Conservation (phyloP, 2,797 vertebrate species). For the Halcyon badia region DNA sequence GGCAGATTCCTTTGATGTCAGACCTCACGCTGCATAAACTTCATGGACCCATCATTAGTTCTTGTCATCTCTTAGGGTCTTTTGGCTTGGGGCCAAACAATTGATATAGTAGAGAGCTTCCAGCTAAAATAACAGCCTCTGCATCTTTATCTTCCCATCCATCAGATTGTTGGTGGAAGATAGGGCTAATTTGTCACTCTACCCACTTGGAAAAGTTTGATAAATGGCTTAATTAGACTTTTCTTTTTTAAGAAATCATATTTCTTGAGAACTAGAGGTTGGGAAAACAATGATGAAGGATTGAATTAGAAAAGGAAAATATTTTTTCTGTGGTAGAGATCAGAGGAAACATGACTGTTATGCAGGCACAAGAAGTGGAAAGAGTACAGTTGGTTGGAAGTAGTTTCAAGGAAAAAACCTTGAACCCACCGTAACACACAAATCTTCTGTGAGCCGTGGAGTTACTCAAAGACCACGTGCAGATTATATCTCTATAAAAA, state of each 20-base stretch:
- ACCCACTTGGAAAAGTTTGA: slow-evolving; percentile 64
- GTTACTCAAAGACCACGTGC: neutral
- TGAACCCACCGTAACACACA: neutral
- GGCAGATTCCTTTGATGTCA: slow-evolving; percentile 57
- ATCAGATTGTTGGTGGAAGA: slow-evolving; percentile 60
- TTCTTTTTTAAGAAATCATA: slow-evolving; percentile 5
- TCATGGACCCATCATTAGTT: slow-evolving; percentile 52
- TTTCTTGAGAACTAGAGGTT: slow-evolving; percentile 52
- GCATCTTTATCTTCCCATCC: slow-evolving; percentile 73
- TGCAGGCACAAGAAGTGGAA: neutral
- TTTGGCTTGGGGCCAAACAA: slow-evolving; percentile 62
- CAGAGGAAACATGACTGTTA: neutral
- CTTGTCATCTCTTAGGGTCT: slow-evolving; percentile 56
- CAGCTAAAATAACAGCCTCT: slow-evolving; percentile 78
- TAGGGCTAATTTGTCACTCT: slow-evolving; percentile 73
- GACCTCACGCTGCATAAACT: slow-evolving; percentile 37
- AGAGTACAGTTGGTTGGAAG: neutral
- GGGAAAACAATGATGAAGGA: slow-evolving; percentile 63
- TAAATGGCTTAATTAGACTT: slow-evolving; percentile 78
- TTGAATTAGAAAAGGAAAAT: slow-evolving; percentile 69
- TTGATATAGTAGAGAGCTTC: slow-evolving; percentile 65
- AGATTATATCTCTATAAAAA: neutral
- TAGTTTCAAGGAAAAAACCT: neutral
- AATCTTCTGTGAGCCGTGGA: neutral
- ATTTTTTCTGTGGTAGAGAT: slow-evolving; percentile 55